A percentile compares a stretch with the other conserved stretches of the same genome.
Conservation (phyloP, 2,113 vertebrate species). For the Butastur rufipennis region DNA sequence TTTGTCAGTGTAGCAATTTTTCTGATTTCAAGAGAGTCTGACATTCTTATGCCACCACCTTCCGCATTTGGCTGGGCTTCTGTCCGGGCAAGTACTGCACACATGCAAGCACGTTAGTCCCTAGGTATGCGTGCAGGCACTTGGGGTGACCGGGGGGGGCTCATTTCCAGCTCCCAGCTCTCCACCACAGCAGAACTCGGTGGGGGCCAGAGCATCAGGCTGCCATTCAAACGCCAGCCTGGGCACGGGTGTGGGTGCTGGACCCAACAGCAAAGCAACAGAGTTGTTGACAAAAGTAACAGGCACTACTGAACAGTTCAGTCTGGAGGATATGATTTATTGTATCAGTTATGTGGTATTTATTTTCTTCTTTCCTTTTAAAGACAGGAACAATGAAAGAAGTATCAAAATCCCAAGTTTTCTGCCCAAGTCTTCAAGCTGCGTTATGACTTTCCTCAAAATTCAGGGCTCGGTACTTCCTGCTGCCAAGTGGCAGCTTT, state of each 20-base stretch:
- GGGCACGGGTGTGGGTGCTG: accelerated
- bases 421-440: not conserved
- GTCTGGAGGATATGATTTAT: not conserved
- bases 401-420: not conserved
- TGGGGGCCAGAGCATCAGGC: not conserved
- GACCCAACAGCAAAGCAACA: not conserved
- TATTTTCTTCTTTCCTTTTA: not conserved
- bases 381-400: not conserved
- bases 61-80: not conserved
- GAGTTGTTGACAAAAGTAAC: not conserved
- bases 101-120: not conserved
- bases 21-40: not conserved
- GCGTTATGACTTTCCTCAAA: not conserved
- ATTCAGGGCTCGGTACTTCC: not conserved
- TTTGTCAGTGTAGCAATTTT: not conserved
- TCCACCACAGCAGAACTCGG: accelerated
- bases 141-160: not conserved
- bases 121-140: accelerated
- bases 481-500: not conserved
- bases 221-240: not conserved
- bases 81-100: not conserved
- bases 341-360: not conserved
- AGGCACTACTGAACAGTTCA: not conserved
- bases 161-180: not conserved
- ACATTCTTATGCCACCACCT: not conserved